Conservation (phyloP, 2,888 invertebrate species). For the Lysandra bellargus region DNA sequence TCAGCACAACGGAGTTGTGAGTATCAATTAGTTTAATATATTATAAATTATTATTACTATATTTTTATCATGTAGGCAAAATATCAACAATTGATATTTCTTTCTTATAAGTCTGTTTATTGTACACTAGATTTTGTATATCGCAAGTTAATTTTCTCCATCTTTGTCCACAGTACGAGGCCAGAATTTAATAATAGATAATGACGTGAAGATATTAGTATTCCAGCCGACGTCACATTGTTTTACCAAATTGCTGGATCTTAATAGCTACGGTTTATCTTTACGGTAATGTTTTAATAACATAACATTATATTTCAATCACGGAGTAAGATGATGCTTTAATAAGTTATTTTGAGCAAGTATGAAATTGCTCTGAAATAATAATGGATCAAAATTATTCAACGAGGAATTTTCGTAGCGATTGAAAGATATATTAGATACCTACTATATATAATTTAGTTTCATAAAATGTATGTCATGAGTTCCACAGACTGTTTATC, state of each 20-base stretch:
- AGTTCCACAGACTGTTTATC: too few relatives aligned
- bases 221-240: background rate
- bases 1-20: too few relatives aligned
- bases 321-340: background rate
- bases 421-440: too few relatives aligned
- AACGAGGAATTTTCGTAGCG: too few relatives aligned
- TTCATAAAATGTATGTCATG: too few relatives aligned
- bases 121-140: background rate
- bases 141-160: background rate
- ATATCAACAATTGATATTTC: too few relatives aligned
- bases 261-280: background rate
- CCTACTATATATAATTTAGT: too few relatives aligned
- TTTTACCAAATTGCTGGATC: background rate
- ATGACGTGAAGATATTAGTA: background rate
- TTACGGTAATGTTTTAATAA: background rate
- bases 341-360: background rate
- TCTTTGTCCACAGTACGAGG: background rate
- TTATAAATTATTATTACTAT: too few relatives aligned
- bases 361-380: background rate
- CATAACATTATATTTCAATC: background rate
- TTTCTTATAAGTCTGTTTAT: background rate
- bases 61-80: too few relatives aligned
- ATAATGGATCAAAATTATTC: too few relatives aligned
- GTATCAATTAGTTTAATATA: too few relatives aligned
- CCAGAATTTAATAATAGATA: constrained; percentile 8